Base-by-base conservation (phyloP, 2,113 vertebrate species). In the Crotalus helleri region DNA sequence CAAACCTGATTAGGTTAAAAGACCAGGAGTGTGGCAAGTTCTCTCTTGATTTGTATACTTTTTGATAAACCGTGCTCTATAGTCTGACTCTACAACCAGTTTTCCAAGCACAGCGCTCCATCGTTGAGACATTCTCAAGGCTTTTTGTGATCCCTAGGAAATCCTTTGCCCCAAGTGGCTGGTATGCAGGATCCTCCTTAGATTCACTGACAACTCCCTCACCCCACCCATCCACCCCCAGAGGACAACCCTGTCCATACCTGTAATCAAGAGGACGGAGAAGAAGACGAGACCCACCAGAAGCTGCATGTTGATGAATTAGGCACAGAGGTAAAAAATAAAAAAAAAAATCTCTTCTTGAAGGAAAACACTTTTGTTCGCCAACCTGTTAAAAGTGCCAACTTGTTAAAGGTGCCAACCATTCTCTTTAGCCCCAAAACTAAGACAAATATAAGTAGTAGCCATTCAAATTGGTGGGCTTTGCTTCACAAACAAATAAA, bases 211-310 rank as follows among this genome's bases (percentile, higher is more conserved):
- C 57, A 54, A 12, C 10, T 11, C 3, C 61, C 26, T 26, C 7
- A 51, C 0, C 59, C 0, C 26, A 0, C 59, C 8, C 59, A 64
- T 23, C 12, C 61, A n/a, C 26, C 26, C 29, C 0, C 5, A 0
- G 13, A 33, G n/a, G 13, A 74, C 29, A 33, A 5, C 13, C n/a
- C 15, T 74, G n/a, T 33, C 33, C 64, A 7, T 74, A 74, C 69
- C 69, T 74, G 69, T 2, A 3, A n/a, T 19, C n/a, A 74, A 5
- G n/a, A 74, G n/a, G n/a, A 74, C 15, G 6, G 69, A 39, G n/a
- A 74, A 74, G 69, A 74, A 17, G n/a, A 74, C 39, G n/a, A 74
- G 5, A 17, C 69, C 69, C 15, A 74, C 15, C 2, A 74, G n/a
- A 74, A 74, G 69, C 69, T 74, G 69, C 69, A 74, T 74, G 15